Evolutionary conservation across 1,140 invertebrate genomes (phyloP).

Genomic region (Drosophila elegans): DNA sequence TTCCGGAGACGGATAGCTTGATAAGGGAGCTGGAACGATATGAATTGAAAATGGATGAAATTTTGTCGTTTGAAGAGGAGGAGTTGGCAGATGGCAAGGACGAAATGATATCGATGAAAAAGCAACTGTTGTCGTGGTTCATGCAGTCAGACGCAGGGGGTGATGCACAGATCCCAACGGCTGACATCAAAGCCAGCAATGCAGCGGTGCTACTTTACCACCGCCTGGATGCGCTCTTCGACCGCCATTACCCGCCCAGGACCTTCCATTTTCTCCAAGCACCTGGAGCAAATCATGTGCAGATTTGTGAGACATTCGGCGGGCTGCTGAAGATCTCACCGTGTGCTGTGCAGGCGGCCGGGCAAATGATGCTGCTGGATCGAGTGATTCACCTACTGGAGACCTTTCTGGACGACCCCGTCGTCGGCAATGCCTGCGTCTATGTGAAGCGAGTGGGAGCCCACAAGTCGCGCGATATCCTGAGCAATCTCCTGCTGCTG

Average conservation of each 20-base stretch:
- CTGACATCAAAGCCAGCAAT: conserved; percentile 5
- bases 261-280: conserved; percentile 47
- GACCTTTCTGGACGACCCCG: conserved; percentile 53
- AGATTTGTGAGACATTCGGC: conserved; percentile 63
- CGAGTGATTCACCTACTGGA: conserved; percentile 48
- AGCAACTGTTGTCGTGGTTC: conserved; percentile 2
- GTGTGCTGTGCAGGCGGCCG: conserved; percentile 29
- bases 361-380: conserved; percentile 37
- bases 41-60: conserved; percentile 1
- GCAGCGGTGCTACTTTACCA: conserved; percentile 29
- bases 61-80: neutral
- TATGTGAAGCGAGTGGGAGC: conserved; percentile 76
- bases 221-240: conserved; percentile 51
- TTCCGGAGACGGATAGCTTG: conserved; percentile 10
- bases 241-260: conserved; percentile 27
- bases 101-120: conserved; percentile 5
- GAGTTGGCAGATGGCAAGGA: neutral
- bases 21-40: conserved; percentile 34
- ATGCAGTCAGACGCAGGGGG: neutral
- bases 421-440: conserved; percentile 43
- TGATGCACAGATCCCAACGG: neutral
- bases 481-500: conserved; percentile 63
- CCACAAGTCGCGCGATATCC: conserved; percentile 58
- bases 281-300: conserved; percentile 35
- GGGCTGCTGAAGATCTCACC: conserved; percentile 55